Conservation (phyloP, 2,113 vertebrate genomes). For the Scatophagus argus region DNA sequence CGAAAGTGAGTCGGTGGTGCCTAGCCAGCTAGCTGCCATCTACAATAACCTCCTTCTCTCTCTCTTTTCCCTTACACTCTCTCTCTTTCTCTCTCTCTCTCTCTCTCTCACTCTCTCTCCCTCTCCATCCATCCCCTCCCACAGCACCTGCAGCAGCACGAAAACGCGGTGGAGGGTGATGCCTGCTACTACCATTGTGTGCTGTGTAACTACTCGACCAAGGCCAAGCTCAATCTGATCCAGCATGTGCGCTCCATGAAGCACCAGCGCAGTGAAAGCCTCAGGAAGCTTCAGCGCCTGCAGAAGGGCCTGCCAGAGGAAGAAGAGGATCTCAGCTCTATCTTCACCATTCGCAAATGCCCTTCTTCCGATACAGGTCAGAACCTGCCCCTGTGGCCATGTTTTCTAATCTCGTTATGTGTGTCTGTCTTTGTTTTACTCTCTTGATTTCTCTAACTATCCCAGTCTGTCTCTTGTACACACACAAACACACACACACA, state of each 20-base stretch:
- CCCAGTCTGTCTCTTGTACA: neutral
- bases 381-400: slow-evolving; percentile 57
- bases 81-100: slow-evolving; percentile 33
- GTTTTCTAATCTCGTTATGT: neutral
- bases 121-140: slow-evolving; percentile 55
- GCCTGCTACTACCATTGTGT: slow-evolving; percentile 97
- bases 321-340: slow-evolving; percentile 94
- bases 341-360: slow-evolving; percentile 97
- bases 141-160: slow-evolving; percentile 98
- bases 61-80: slow-evolving; percentile 44
- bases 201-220: slow-evolving; percentile 97
- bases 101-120: slow-evolving; percentile 23
- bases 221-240: slow-evolving; percentile 99
- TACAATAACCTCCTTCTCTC: slow-evolving; percentile 73
- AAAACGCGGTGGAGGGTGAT: slow-evolving; percentile 93
- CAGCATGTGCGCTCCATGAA: slow-evolving; percentile 99
- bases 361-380: slow-evolving; percentile 92
- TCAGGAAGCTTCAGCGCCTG: slow-evolving; percentile 94
- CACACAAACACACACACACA: slow-evolving; percentile 25
- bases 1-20: slow-evolving; percentile 80
- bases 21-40: slow-evolving; percentile 76
- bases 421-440: neutral
- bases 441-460: slow-evolving; percentile 7
- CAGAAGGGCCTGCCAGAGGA: slow-evolving; percentile 96
- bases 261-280: slow-evolving; percentile 96